Evolutionary conservation across 2,797 vertebrate genomes (phyloP).

Genomic region (Notamacropus eugenii): DNA sequence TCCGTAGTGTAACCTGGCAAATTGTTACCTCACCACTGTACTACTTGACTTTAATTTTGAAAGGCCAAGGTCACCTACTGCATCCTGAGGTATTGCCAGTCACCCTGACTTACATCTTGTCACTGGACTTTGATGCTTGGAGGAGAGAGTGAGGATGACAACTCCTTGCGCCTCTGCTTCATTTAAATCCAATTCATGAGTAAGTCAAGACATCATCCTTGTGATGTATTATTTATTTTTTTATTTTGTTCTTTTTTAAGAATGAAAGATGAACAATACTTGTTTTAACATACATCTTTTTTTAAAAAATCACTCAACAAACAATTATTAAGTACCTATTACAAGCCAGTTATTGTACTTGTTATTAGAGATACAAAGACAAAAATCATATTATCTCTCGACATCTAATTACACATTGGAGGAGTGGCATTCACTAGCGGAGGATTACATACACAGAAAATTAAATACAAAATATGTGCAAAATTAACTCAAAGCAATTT

Average conservation of each 20-base stretch:
- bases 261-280: neutral
- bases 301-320: neutral
- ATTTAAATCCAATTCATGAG: neutral
- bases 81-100: neutral
- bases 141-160: neutral
- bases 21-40: neutral
- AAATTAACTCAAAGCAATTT: neutral
- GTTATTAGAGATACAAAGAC: neutral
- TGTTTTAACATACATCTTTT: neutral
- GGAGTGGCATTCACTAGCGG: neutral
- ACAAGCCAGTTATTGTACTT: neutral
- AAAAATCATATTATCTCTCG: neutral
- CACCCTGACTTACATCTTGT: neutral
- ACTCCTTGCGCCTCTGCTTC: neutral
- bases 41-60: neutral
- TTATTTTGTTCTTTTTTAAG: neutral
- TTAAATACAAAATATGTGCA: neutral
- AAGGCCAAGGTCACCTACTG: neutral
- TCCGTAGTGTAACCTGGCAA: neutral
- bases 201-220: neutral
- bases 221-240: neutral
- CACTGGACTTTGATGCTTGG: neutral
- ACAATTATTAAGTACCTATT: neutral
- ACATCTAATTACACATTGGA: neutral
- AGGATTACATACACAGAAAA: neutral